These are phyloP conservation scores for Limnodromus scolopaceus DNA, from an alignment of 2,797 vertebrate species.

Conservation along the genomic window DNA sequence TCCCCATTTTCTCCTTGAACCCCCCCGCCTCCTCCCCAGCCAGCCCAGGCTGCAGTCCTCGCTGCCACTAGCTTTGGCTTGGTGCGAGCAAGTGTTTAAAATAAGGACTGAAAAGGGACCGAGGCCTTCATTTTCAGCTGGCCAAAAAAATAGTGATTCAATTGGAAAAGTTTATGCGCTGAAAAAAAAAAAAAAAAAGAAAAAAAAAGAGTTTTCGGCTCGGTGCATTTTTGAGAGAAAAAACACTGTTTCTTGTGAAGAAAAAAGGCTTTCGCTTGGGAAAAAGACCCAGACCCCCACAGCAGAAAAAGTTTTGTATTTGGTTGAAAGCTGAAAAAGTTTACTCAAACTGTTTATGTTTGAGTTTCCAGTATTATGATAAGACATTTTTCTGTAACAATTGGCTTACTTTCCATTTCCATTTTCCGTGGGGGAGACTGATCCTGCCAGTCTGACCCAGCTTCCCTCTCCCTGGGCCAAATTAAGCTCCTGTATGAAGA, in stretches of 20 bases:
- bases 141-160: rapidly evolving
- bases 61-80: neutral
- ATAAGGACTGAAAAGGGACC: neutral
- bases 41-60: constrained; percentile 51
- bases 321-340: neutral
- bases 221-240: neutral
- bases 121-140: rapidly evolving
- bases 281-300: neutral
- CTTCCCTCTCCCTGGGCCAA: neutral
- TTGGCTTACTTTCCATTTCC: neutral
- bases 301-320: neutral
- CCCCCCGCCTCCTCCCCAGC: neutral
- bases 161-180: neutral
- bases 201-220: neutral
- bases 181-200: neutral
- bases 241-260: neutral
- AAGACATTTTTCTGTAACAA: constrained; percentile 7
- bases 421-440: neutral
- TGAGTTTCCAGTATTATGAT: neutral
- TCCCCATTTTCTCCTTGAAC: neutral
- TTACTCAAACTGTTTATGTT: neutral
- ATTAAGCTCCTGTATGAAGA: neutral
- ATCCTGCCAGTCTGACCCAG: neutral
- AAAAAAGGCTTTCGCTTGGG: neutral
- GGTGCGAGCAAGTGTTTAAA: neutral